Conservation (phyloP, 2,888 invertebrate species). For the Parnassius glacialis region DNA sequence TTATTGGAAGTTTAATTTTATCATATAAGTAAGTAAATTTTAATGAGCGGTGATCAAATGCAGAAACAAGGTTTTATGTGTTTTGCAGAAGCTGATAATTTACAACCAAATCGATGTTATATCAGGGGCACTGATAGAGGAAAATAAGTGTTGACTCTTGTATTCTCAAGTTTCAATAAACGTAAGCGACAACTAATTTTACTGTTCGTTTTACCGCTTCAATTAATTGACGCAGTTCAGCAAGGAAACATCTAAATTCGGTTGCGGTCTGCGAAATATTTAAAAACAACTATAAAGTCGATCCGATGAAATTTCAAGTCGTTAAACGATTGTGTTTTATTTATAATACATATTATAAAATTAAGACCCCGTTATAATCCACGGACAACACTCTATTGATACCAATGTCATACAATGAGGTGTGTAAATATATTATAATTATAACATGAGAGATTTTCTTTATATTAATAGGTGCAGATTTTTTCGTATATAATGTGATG, state of each 20-base stretch:
- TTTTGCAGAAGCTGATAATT: constrained; percentile 33
- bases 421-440: too few species aligned
- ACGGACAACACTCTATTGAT: too few species aligned
- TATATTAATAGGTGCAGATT: too few species aligned
- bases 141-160: constrained; percentile 30
- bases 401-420: too few species aligned
- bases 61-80: constrained; percentile 29
- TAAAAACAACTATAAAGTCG: constrained; percentile 15
- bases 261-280: constrained; percentile 19
- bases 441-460: too few species aligned
- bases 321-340: too few species aligned
- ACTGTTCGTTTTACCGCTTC: constrained; percentile 25
- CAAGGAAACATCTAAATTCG: constrained; percentile 20
- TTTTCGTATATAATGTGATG: too few species aligned
- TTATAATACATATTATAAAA: not conserved
- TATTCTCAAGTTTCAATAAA: constrained; percentile 24
- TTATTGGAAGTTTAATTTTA: constrained; percentile 26
- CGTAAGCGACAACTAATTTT: constrained; percentile 36
- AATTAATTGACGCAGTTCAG: constrained; percentile 20
- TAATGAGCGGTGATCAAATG: constrained; percentile 38
- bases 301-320: not conserved
- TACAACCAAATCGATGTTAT: constrained; percentile 27
- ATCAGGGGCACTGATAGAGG: constrained; percentile 28
- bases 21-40: constrained; percentile 24
- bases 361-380: not conserved